phyloP scores from a whole-genome alignment of 1,140 invertebrate species.

The Drosophila ironensis region DNA sequence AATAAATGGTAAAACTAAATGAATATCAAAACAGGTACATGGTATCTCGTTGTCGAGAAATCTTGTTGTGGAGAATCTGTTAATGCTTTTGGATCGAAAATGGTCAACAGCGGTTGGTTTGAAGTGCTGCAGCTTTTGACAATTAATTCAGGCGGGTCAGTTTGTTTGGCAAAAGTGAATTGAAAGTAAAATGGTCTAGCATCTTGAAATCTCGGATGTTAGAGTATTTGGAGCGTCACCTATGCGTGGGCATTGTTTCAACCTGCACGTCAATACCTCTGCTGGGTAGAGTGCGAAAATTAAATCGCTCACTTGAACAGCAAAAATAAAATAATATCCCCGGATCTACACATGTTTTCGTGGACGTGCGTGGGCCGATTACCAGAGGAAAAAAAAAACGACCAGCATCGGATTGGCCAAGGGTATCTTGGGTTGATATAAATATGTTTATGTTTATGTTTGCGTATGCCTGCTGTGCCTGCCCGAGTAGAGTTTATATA shows the following conservation, averaged over 20 bases:
- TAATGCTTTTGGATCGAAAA: constrained; percentile 46
- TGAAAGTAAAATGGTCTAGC: neutral
- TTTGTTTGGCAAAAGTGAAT: neutral
- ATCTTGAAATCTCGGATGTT: neutral
- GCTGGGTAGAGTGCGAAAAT: constrained; percentile 61
- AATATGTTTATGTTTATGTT: constrained; percentile 4
- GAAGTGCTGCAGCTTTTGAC: constrained; percentile 5
- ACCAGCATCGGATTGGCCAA: constrained; percentile 33
- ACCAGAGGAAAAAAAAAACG: constrained; percentile 12
- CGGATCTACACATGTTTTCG: constrained; percentile 33
- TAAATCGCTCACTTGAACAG: constrained; percentile 42
- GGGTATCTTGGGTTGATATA: constrained; percentile 33
- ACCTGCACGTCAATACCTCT: constrained; percentile 1
- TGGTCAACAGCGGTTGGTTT: constrained; percentile 46
- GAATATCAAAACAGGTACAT: too few relatives aligned
- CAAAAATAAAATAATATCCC: constrained; percentile 37
- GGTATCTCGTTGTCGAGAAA: too few relatives aligned
- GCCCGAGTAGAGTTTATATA: constrained; percentile 43
- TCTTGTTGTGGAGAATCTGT: constrained; percentile 2
- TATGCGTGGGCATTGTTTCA: neutral
- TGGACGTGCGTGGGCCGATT: constrained; percentile 47
- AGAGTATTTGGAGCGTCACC: constrained; percentile 1
- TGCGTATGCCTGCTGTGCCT: constrained; percentile 9
- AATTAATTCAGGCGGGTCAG: neutral
- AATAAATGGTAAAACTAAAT: too few relatives aligned